phyloP scores from a whole-genome alignment of 2,113 vertebrate genomes.

The Odocoileus hemionus region DNA sequence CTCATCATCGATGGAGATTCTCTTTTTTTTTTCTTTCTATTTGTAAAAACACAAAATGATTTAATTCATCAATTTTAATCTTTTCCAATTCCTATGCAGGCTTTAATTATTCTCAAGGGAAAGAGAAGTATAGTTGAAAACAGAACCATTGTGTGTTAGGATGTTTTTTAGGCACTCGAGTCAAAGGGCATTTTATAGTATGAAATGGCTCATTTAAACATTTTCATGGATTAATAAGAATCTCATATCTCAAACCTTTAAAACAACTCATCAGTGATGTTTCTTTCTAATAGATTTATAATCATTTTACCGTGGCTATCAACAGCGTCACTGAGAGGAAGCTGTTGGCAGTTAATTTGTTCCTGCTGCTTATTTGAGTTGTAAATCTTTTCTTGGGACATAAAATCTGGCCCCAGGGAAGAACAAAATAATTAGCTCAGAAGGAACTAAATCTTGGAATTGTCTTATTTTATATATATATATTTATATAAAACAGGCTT shows the following conservation, averaged over 20 bases:
- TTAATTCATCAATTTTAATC: not conserved
- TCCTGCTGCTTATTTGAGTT: constrained; percentile 37
- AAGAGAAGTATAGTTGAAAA: not conserved
- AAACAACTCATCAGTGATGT: not conserved
- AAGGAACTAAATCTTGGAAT: constrained; percentile 19
- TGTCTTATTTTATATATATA: not conserved
- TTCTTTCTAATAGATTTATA: constrained; percentile 19
- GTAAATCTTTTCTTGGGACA: constrained; percentile 39
- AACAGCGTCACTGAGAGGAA: not conserved
- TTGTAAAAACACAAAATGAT: not conserved
- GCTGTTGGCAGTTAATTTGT: not conserved
- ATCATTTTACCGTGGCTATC: not conserved
- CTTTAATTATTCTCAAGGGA: not conserved
- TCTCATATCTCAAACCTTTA: not conserved
- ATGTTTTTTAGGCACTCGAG: not conserved
- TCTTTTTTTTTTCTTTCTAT: not conserved
- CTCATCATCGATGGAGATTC: not conserved
- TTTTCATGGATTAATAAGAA: not conserved
- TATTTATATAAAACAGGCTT: not conserved
- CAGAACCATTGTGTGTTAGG: not conserved
- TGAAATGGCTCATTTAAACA: not conserved
- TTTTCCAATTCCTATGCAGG: not conserved
- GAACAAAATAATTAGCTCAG: constrained; percentile 43
- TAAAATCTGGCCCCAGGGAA: constrained; percentile 33
- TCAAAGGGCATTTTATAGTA: not conserved